Conservation (phyloP, 2,797 vertebrate genomes). For the Petrocephalus schoutedeni region DNA sequence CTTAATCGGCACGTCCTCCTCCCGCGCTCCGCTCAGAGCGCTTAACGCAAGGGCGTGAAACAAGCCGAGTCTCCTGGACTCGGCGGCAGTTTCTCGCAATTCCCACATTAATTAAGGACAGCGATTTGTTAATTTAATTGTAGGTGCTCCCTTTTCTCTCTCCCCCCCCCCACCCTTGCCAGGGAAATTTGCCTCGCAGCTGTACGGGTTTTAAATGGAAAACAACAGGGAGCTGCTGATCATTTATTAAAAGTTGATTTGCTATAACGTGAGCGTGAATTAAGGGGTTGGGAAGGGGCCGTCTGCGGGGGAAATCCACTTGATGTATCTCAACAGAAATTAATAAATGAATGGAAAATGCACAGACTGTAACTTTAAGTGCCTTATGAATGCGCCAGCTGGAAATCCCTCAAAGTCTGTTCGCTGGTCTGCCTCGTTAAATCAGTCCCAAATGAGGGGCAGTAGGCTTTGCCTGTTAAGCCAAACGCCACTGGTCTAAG, state of each 20-base stretch:
- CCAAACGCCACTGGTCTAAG: background rate
- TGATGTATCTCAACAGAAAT: slow-evolving; percentile 49
- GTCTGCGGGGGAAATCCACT: slow-evolving; percentile 37
- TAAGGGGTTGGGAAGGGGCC: background rate
- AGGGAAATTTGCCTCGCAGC: slow-evolving; percentile 52
- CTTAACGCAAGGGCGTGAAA: slow-evolving; percentile 33
- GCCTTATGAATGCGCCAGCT: background rate
- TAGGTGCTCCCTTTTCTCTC: slow-evolving; percentile 40
- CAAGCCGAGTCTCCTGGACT: slow-evolving; percentile 36
- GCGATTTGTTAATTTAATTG: slow-evolving; percentile 56
- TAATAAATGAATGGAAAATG: slow-evolving; percentile 20
- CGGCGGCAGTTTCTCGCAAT: slow-evolving; percentile 46
- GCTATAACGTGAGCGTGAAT: slow-evolving; percentile 27
- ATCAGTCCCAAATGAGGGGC: background rate
- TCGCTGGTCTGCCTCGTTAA: background rate
- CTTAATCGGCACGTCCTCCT: slow-evolving; percentile 56
- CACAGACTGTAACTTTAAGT: slow-evolving; percentile 13
- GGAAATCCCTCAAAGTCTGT: slow-evolving; percentile 6
- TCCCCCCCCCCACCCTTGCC: slow-evolving; percentile 48
- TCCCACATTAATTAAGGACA: slow-evolving; percentile 55
- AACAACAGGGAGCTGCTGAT: slow-evolving; percentile 46
- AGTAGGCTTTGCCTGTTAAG: background rate
- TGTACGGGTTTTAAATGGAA: slow-evolving; percentile 51
- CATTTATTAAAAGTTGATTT: slow-evolving; percentile 58
- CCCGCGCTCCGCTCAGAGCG: slow-evolving; percentile 33